These are phyloP conservation scores for Leptoclinus maculatus DNA, from an alignment of 2,797 vertebrate genomes.

Conservation along the genomic window DNA sequence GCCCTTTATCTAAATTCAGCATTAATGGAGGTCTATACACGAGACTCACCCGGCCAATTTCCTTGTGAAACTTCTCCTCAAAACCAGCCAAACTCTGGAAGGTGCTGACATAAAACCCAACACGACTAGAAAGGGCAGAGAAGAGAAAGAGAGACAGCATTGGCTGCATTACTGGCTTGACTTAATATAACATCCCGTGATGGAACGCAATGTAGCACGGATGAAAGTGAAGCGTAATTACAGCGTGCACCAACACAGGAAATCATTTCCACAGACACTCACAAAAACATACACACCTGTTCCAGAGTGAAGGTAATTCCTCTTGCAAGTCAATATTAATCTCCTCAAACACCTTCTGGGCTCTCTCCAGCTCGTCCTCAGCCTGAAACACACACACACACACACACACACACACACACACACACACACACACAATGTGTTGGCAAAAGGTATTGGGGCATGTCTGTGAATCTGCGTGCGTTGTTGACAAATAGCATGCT, in stretches of 20 bases:
- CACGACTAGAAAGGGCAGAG: slow-evolving; percentile 85
- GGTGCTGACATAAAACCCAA: slow-evolving; percentile 99
- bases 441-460: not conserved
- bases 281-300: slow-evolving; percentile 85
- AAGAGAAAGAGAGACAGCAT: slow-evolving; percentile 20
- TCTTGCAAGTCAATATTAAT: slow-evolving; percentile 98
- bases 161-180: slow-evolving; percentile 19
- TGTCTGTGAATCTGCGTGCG: not conserved
- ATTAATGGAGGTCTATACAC: not conserved
- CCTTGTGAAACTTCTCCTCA: slow-evolving; percentile 99
- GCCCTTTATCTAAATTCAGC: slow-evolving; percentile 13
- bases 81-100: slow-evolving; percentile 98
- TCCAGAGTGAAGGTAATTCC: slow-evolving; percentile 98
- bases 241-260: slow-evolving; percentile 19
- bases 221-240: slow-evolving; percentile 28
- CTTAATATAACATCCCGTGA: slow-evolving; percentile 16
- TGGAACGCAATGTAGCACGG: slow-evolving; percentile 17
- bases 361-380: slow-evolving; percentile 96
- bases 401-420: slow-evolving; percentile 23
- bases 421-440: slow-evolving; percentile 16
- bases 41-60: slow-evolving; percentile 93
- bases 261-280: slow-evolving; percentile 23
- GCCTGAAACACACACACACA: slow-evolving; percentile 83
- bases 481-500: not conserved
- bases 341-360: slow-evolving; percentile 99